phyloP scores from a whole-genome alignment of 2,113 vertebrate species.

The Tragelaphus buxtoni region DNA sequence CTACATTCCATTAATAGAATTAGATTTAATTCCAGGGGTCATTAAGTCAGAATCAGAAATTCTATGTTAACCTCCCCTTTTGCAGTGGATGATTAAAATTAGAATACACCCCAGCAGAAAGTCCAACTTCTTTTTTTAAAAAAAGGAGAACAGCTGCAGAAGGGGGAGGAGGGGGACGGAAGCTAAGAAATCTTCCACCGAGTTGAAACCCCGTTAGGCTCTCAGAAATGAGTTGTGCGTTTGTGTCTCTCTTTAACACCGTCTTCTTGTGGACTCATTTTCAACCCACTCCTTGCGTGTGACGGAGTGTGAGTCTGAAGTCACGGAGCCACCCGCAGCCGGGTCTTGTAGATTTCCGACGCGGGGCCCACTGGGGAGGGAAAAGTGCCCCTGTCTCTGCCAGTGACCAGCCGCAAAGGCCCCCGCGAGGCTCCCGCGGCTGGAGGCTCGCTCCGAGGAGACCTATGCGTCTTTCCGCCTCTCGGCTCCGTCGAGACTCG shows the following conservation, averaged over 20 bases:
- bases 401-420: background rate
- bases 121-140: slow-evolving; percentile 47
- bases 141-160: slow-evolving; percentile 67
- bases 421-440: background rate
- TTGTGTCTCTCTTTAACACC: slow-evolving; percentile 78
- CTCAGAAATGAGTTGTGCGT: slow-evolving; percentile 37
- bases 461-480: background rate
- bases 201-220: slow-evolving; percentile 28
- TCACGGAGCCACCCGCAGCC: slow-evolving; percentile 28
- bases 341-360: slow-evolving; percentile 69
- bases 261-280: slow-evolving; percentile 78
- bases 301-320: slow-evolving; percentile 38
- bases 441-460: background rate
- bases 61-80: slow-evolving; percentile 64
- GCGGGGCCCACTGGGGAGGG: background rate
- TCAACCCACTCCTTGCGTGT: slow-evolving; percentile 55
- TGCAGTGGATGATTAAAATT: slow-evolving; percentile 68
- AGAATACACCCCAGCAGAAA: slow-evolving; percentile 66
- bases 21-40: slow-evolving; percentile 59
- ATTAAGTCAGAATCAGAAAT: slow-evolving; percentile 65
- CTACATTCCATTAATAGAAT: slow-evolving; percentile 51
- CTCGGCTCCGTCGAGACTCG: background rate
- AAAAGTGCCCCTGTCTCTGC: background rate
- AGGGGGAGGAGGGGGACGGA: slow-evolving; percentile 53
- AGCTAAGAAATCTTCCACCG: slow-evolving; percentile 46